A percentile compares a stretch with the other conserved stretches of the same genome.
Evolutionary conservation across 2,113 vertebrate genomes (phyloP).

Genomic region (Murina feae): DNA sequence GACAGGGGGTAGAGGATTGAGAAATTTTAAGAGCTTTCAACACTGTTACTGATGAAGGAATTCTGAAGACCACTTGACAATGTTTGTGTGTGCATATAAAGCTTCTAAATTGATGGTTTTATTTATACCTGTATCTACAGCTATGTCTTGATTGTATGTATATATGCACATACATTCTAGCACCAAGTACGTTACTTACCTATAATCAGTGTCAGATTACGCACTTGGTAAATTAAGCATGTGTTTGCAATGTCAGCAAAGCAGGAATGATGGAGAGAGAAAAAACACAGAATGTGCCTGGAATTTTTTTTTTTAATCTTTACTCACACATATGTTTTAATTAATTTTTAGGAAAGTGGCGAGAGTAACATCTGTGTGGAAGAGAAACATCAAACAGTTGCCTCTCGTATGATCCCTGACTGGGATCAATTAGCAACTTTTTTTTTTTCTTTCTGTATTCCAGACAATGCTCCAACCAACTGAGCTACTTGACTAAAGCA

Average conservation of each 20-base stretch:
- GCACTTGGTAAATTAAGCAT: background rate
- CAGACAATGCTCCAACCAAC: background rate
- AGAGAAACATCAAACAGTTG: background rate
- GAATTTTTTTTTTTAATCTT: background rate
- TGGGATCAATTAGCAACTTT: background rate
- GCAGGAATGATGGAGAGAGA: background rate
- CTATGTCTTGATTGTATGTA: background rate
- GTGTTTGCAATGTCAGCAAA: background rate
- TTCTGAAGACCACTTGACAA: background rate
- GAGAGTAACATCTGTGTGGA: background rate
- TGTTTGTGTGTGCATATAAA: background rate
- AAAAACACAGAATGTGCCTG: background rate
- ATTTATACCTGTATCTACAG: background rate
- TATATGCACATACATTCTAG: background rate
- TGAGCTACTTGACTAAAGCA: background rate
- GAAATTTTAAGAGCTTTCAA: background rate
- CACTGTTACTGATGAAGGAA: background rate
- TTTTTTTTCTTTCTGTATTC: background rate
- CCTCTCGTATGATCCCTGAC: background rate
- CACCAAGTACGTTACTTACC: background rate
- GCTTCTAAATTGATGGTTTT: background rate
- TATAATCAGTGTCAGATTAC: background rate
- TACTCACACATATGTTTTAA: background rate
- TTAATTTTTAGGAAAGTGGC: background rate
- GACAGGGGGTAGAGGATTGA: background rate